Evolutionary conservation across 2,113 vertebrate species (phyloP).

Genomic region (Epinephelus cyanopodus): DNA sequence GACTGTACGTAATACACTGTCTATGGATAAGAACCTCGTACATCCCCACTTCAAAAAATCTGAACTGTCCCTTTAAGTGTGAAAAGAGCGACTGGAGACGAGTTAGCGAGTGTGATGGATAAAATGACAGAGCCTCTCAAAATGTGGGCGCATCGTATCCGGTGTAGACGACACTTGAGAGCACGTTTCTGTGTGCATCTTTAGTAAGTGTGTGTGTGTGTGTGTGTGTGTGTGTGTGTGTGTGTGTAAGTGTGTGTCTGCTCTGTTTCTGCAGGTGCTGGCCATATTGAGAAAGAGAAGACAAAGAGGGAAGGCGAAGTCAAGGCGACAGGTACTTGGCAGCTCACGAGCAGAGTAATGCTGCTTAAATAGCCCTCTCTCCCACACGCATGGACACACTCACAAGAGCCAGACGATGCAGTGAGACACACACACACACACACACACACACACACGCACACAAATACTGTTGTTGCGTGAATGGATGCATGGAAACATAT

Average conservation of each 20-base stretch:
- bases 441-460: conserved; percentile 17
- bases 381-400: conserved; percentile 55
- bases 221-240: conserved; percentile 17
- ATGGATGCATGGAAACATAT: not conserved
- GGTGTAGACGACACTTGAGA: conserved; percentile 14
- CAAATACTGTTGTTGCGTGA: not conserved
- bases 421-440: conserved; percentile 19
- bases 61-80: too few species aligned
- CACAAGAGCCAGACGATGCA: conserved; percentile 36
- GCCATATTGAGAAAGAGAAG: conserved; percentile 72
- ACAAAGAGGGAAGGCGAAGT: conserved; percentile 54
- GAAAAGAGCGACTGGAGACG: not conserved
- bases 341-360: conserved; percentile 57
- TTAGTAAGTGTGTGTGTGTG: conserved; percentile 6
- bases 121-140: not conserved
- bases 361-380: conserved; percentile 57
- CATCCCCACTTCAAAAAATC: too few species aligned
- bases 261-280: conserved; percentile 74
- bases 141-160: conserved; percentile 27
- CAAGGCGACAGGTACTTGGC: conserved; percentile 79
- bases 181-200: conserved; percentile 1
- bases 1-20: too few species aligned
- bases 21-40: too few species aligned
- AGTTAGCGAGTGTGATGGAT: not conserved
- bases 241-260: conserved; percentile 19